Percentiles rank a stretch among this genome's conserved stretches.
Evolutionary conservation across 2,888 invertebrate species (phyloP).

Genomic region (Sesia bembeciformis): DNA sequence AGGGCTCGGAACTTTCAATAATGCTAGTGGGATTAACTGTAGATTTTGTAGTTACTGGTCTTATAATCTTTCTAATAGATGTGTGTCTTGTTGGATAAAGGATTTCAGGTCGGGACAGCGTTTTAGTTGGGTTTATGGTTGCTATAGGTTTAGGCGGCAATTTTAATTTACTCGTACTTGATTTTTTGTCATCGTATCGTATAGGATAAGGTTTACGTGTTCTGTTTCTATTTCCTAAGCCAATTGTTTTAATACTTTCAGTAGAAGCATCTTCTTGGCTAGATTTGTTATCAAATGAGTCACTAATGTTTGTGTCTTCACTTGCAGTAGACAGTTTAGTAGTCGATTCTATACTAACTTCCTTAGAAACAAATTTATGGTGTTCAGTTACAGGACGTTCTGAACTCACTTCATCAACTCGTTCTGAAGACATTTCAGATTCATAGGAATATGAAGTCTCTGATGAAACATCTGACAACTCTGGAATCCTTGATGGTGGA

Average conservation of each 20-base stretch:
- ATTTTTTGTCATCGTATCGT: slow-evolving; percentile 40
- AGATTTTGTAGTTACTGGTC: slow-evolving; percentile 36
- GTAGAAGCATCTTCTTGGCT: slow-evolving; percentile 37
- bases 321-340: slow-evolving; percentile 16
- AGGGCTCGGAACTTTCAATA: slow-evolving; percentile 60
- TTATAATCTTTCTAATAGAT: slow-evolving; percentile 39
- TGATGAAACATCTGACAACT: slow-evolving; percentile 13
- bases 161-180: slow-evolving; percentile 36
- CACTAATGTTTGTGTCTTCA: slow-evolving; percentile 19
- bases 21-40: slow-evolving; percentile 30
- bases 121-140: slow-evolving; percentile 46
- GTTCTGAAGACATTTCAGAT: slow-evolving; percentile 28
- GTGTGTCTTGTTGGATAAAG: slow-evolving; percentile 45
- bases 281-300: slow-evolving; percentile 27
- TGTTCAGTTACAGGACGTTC: slow-evolving; percentile 28
- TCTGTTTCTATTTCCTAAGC: slow-evolving; percentile 41
- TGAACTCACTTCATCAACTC: slow-evolving; percentile 21
- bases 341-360: slow-evolving; percentile 16
- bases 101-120: slow-evolving; percentile 41
- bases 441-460: slow-evolving; percentile 40
- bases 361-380: slow-evolving; percentile 20
- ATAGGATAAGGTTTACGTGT: slow-evolving; percentile 58
- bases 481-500: slow-evolving; percentile 25
- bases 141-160: slow-evolving; percentile 32
- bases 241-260: slow-evolving; percentile 39